Percentiles rank a stretch among this genome's conserved stretches.
phyloP scores from a whole-genome alignment of 2,888 invertebrate species.

The Metopia argyrocephala region DNA sequence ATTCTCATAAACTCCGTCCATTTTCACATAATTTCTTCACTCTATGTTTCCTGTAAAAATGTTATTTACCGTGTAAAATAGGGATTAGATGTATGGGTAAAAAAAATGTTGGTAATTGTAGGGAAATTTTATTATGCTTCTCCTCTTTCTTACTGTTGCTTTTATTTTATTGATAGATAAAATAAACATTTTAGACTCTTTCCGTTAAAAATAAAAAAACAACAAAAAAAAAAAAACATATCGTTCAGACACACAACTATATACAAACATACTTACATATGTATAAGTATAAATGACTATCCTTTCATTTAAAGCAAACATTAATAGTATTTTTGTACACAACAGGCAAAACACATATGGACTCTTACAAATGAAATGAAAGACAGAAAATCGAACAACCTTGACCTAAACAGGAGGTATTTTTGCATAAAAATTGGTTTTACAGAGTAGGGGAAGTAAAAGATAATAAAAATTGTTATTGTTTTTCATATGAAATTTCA shows the following conservation, averaged over 20 bases:
- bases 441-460: conserved; percentile 2
- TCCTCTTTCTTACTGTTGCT: neutral
- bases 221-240: no score
- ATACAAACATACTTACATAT: no score
- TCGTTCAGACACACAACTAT: no score
- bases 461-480: conserved; percentile 20
- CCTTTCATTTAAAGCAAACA: neutral
- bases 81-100: no score
- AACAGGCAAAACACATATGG: neutral
- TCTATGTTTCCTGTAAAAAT: no score
- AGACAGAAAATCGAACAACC: conserved; percentile 66
- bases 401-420: conserved; percentile 64
- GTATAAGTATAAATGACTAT: neutral
- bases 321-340: neutral
- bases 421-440: conserved; percentile 7
- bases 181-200: conserved; percentile 42
- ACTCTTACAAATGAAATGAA: conserved; percentile 25
- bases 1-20: no score
- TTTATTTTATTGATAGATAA: conserved; percentile 40
- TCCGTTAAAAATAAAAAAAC: conserved; percentile 4
- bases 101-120: neutral
- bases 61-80: no score
- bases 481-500: conserved; percentile 10
- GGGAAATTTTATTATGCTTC: neutral
- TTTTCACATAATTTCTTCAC: no score